Evolutionary conservation across 2,888 invertebrate species (phyloP), one percentile per base, ranked within the genome.

Genomic region (Pseudococcus longispinus): DNA sequence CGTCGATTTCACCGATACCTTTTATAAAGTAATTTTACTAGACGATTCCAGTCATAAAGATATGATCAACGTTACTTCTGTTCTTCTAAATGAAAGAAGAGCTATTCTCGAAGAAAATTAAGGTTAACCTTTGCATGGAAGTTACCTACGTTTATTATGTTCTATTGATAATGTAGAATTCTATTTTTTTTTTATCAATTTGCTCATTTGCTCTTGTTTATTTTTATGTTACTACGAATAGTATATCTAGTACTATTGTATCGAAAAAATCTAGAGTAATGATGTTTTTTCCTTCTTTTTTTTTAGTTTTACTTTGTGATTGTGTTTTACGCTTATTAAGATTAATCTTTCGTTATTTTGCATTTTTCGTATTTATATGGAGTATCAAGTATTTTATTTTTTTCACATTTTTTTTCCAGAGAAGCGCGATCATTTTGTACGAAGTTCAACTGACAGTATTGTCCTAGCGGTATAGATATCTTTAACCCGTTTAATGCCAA

Each of bases 241-340:
- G 51, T n/a, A n/a, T n/a, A 51, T n/a, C 4, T n/a, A 8, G n/a
- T 51, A n/a, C 51, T n/a, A 51, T 51, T 51, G 18, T 51, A n/a
- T 51, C n/a, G n/a, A 51, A n/a, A 51, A 51, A 51, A 51, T n/a
- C 18, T 51, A 46, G 44, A 6, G 44, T 46, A 46, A 46, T 4
- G 51, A 51, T n/a, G n/a, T 55, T 5, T n/a, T 55, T 60, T 60
- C 23, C 20, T 23, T 60, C 6, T 60, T 23, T 60, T 55, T 70
- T 42, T 80, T 80, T 80, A 80, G 29, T 29, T 70, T 80, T 80
- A 80, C 26, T n/a, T 80, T 80, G 77, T 80, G 77, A 80, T 37
- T 80, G 77, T 29, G 26, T 42, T 42, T 37, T 80, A 80, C 77
- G 77, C 77, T 80, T 80, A 80, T 80, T 80, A 80, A 42, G 37